Base-by-base conservation (phyloP, 2,797 vertebrate species). In the Esox lucius region DNA sequence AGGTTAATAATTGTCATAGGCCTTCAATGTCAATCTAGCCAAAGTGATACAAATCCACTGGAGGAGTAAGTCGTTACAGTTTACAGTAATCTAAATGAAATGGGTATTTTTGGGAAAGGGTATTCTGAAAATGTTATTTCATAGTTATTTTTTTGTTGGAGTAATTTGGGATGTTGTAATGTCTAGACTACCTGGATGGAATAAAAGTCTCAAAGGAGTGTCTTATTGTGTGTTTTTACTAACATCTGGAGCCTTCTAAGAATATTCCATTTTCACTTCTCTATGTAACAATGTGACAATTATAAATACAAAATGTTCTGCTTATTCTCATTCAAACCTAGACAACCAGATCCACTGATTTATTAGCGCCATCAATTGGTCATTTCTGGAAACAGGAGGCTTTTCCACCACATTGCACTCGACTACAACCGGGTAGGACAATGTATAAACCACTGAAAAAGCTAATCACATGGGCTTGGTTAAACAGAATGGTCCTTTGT, bases 171-270 rank as follows among this genome's bases (percentile, higher is more conserved):
- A 83, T 91, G 81, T 87, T 93, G 93, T 95, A 75, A 90, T 90
- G 86, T 92, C 91, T 91, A 89, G 85, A 89, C 85, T 91, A 91
- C 86, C 81, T 88, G 87, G 90, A 92, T 91, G 75, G 93, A 94
- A 92, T 93, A 91, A 94, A 85, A 83, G 85, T 78, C 75, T 67
- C 70, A 64, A 5, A 4, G 5, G 35, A 61, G 65, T 35, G 19
- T 35, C 7, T 0, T 56, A 59, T 46, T 61, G 48, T 70, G 19
- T 49, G 17, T 56, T 46, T 22, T 48, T 48, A 46, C 68, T 12
- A 46, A 24, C 7, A 17, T 19, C 31, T 35, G 33, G 6, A 66
- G 8, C 6, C 33, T n/a, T 35, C 11, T 7, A 8, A 67, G 33
- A 35, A 2, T 67, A 4, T 17, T 16, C 33, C 7, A 65, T 67